These are phyloP conservation scores for Onychostoma macrolepis DNA, from an alignment of 2,113 vertebrate species.

Conservation along the genomic window DNA sequence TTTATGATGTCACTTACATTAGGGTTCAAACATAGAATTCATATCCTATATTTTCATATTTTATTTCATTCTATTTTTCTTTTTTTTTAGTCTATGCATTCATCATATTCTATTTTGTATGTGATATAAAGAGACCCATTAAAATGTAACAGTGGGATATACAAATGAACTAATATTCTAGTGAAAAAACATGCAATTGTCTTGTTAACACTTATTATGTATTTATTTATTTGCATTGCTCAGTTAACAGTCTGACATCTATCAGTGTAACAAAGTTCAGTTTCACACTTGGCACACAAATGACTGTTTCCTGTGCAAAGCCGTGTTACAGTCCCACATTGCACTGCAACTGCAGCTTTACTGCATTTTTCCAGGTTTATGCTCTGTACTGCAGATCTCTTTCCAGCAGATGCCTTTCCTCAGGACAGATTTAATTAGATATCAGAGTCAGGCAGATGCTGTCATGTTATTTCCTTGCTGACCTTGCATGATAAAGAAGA, in stretches of 20 bases:
- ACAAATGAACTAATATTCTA: no score
- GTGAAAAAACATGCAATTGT: no score
- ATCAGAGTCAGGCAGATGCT: not conserved
- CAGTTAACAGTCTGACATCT: not conserved
- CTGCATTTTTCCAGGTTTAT: not conserved
- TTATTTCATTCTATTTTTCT: no score
- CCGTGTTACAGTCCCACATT: not conserved
- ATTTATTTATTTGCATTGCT: not conserved
- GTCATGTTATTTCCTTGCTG: constrained; percentile 13
- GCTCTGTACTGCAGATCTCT: constrained; percentile 10
- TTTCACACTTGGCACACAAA: no score
- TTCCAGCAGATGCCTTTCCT: constrained; percentile 5
- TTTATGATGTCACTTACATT: not conserved
- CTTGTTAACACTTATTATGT: no score
- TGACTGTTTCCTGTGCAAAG: not conserved
- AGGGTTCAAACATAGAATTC: not conserved
- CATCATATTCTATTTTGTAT: not conserved
- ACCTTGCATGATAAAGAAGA: constrained; percentile 9
- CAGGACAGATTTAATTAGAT: constrained; percentile 37
- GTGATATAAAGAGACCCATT: not conserved
- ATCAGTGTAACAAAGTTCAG: no score
- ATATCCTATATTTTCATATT: not conserved
- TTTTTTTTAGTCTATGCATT: not conserved
- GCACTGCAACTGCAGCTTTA: not conserved
- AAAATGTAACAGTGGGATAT: not conserved